These are phyloP conservation scores for Hofmannophila pseudospretella DNA, from an alignment of 2,888 invertebrate genomes.

Conservation along the genomic window DNA sequence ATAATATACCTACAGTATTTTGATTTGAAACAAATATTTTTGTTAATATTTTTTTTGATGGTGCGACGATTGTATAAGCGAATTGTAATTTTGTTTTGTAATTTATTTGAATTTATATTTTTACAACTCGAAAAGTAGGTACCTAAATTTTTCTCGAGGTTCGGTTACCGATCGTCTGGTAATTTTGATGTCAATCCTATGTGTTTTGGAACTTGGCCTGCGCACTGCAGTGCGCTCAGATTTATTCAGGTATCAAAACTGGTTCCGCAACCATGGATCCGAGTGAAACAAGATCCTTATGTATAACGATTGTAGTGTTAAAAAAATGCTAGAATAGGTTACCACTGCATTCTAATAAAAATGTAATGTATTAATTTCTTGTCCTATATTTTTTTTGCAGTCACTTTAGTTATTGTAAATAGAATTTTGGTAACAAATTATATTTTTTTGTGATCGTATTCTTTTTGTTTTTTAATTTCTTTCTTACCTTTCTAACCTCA, in stretches of 20 bases:
- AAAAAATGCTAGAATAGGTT: constrained; percentile 22
- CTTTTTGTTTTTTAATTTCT: constrained; percentile 31
- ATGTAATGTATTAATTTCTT: background rate
- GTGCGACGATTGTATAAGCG: background rate
- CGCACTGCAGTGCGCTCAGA: too few species aligned
- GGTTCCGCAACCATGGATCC: background rate
- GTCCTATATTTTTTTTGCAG: constrained; percentile 27
- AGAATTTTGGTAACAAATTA: constrained; percentile 63
- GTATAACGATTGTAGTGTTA: constrained; percentile 3
- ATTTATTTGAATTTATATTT: too few species aligned
- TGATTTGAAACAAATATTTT: background rate
- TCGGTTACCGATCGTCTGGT: too few species aligned
- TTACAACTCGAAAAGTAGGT: too few species aligned
- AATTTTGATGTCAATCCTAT: too few species aligned
- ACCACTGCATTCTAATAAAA: constrained; percentile 15
- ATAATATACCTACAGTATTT: background rate
- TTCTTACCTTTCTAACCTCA: constrained; percentile 7
- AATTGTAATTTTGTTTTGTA: constrained; percentile 2
- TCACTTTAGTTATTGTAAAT: constrained; percentile 59
- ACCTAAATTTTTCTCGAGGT: too few species aligned
- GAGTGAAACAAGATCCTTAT: background rate
- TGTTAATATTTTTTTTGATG: background rate
- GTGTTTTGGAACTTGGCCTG: too few species aligned
- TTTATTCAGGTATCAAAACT: background rate
- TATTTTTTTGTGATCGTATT: constrained; percentile 70